These are phyloP conservation scores for Cladopsammia gracilis DNA, from an alignment of 64 coral and sea anemone genomes.

Conservation along the genomic window DNA sequence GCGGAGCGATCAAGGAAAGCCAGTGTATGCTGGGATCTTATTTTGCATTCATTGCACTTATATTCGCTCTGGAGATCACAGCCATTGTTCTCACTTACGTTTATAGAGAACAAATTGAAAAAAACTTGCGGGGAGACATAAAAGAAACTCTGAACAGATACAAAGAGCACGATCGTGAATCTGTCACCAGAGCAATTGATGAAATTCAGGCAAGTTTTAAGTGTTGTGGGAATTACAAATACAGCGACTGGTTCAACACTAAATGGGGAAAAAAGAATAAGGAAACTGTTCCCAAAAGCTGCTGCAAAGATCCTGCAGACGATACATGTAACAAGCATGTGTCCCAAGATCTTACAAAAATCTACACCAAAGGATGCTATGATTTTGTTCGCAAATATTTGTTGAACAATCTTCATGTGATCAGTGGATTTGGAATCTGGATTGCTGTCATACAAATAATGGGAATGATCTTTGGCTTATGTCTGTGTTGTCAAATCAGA, in stretches of 20 bases:
- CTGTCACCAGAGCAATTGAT: slow-evolving; percentile 93
- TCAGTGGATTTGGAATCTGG: slow-evolving; percentile 96
- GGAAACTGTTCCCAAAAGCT: slow-evolving; percentile 87
- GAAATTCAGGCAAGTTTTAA: slow-evolving; percentile 94
- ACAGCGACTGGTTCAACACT: slow-evolving; percentile 94
- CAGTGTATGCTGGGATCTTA: slow-evolving; percentile 96
- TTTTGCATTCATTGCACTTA: slow-evolving; percentile 80
- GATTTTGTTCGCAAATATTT: slow-evolving; percentile 95
- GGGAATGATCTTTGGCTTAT: slow-evolving; percentile 94
- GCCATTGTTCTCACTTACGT: slow-evolving; percentile 90
- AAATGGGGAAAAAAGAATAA: slow-evolving; percentile 77
- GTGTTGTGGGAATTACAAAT: slow-evolving; percentile 91
- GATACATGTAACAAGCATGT: slow-evolving; percentile 57
- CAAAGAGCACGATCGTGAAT: slow-evolving; percentile 61
- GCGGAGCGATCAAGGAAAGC: slow-evolving; percentile 89
- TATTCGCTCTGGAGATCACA: slow-evolving; percentile 92
- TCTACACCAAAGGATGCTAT: slow-evolving; percentile 86
- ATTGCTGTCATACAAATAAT: slow-evolving; percentile 91
- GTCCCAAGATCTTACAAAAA: slow-evolving; percentile 59
- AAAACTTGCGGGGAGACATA: slow-evolving; percentile 85
- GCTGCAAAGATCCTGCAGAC: slow-evolving; percentile 86
- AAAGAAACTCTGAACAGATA: slow-evolving; percentile 90
- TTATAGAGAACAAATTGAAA: slow-evolving; percentile 91
- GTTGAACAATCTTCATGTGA: slow-evolving; percentile 91
- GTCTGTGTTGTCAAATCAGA: slow-evolving; percentile 91